phyloP scores from a whole-genome alignment of 2,797 vertebrate genomes.

The Coilia nasus region DNA sequence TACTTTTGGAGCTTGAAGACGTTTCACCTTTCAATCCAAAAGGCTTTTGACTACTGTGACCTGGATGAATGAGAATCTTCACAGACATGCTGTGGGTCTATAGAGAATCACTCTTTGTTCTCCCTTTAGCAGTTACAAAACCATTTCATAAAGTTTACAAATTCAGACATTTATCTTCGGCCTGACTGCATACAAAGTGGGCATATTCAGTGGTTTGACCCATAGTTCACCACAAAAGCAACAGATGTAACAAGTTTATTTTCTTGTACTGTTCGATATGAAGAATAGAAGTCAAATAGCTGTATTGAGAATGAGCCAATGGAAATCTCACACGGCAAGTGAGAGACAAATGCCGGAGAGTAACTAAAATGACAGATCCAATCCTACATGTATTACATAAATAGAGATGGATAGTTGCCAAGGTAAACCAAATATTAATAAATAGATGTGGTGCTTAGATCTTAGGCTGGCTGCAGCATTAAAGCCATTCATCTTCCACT shows the following conservation, averaged over 20 bases:
- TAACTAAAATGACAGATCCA: conserved; percentile 78
- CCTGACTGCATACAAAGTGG: not conserved
- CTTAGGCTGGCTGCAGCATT: conserved; percentile 71
- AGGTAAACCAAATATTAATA: conserved; percentile 79
- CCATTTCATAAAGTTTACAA: not conserved
- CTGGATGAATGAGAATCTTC: too few species aligned
- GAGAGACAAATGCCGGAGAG: conserved; percentile 76
- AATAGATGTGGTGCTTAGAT: conserved; percentile 76
- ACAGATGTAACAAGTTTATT: not conserved
- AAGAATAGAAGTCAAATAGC: conserved; percentile 1
- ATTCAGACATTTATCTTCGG: not conserved
- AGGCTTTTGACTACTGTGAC: too few species aligned
- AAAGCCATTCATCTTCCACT: conserved; percentile 77
- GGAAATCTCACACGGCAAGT: conserved; percentile 54
- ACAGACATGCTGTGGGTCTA: not conserved
- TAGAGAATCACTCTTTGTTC: not conserved
- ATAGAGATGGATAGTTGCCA: conserved; percentile 73
- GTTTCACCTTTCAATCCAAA: too few species aligned
- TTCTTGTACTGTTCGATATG: conserved; percentile 11
- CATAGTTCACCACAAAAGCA: not conserved
- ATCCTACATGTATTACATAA: conserved; percentile 73
- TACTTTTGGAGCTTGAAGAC: too few species aligned
- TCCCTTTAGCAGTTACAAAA: not conserved
- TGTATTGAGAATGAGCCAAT: conserved; percentile 38
- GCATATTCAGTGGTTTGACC: not conserved